Base-by-base conservation (phyloP, 1,140 invertebrate species). In the Drosophila arizonae region DNA sequence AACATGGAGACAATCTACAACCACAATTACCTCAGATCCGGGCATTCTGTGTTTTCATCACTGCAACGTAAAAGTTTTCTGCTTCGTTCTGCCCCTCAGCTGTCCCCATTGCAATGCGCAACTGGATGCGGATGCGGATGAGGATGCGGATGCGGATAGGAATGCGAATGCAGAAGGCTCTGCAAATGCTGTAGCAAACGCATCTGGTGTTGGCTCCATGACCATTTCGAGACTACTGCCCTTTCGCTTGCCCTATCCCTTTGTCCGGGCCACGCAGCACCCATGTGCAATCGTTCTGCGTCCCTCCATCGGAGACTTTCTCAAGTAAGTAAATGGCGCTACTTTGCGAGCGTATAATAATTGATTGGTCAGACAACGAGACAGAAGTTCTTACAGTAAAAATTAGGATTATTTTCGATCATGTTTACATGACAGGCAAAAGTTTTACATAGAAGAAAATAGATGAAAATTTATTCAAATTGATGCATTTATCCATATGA, bases 21-120 rank as follows among this genome's bases (percentile, higher is more conserved):
- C 81, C 79, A 91, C 87, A 86, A 90, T 91, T 90, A 91, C 90
- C 81, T 91, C 90, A 79, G 95, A 96, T 94, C 95, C 95, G 72
- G 95, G 95, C 76, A 96, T 96, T 90, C 92, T 96, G 84, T 96
- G 96, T 93, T 96, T 96, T 92, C 95, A 96, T 92, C 96, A 97
- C 93, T 96, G 96, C 92, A 94, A 94, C 50, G 93, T 94, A 58
- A 96, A 96, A 93, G 94, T 96, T 67, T 96, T 96, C 93, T 96
- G 95, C 91, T 95, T 96, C 79, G 91, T 93, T 63, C 93, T 96
- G 73, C 95, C 95, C 8, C 93, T 94, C 85, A 90, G 92, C 74
- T 97, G 96, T 89, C 95, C 95, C 66, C 93, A 95, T 67, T 97
- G 96, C 92, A 92, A 93, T 74, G 92, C 92, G 55, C 93, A 94